Evolutionary conservation across 2,113 vertebrate genomes (phyloP), one percentile per base, ranked within the genome.

Genomic region (Prunella himalayana): DNA sequence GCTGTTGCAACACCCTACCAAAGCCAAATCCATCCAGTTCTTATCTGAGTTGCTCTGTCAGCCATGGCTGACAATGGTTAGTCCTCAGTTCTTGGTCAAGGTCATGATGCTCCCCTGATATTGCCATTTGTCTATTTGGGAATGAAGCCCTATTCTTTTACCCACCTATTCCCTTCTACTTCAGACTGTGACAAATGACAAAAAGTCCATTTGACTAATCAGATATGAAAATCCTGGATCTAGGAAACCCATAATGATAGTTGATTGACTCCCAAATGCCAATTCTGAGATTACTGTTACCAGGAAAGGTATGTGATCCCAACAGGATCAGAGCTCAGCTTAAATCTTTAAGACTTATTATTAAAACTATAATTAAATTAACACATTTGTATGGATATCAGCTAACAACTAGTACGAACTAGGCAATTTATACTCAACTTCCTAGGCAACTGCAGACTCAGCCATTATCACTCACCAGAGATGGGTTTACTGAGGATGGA

Each of bases 71-170:
- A 54, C 31, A 27, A 25, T 13, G 30, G 6, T 79, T 11, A 61
- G 11, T 35, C 33, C 25, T 90, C 27, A 42, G 13, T 6, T 86
- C n/a, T 80, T 72, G 8, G 13, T 61, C 33, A 60, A 56, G 9
- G 13, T 37, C 2, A 1, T 31, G 45, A 44, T 41, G 22, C 6
- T 81, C 8, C 33, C 0, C 2, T 56, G 44, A 49, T 2, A n/a
- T n/a, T 2, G 2, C 10, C 31, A 21, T 81, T 86, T 73, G 2
- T 20, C 15, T 51, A 2, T 11, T 33, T 82, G 21, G 28, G 22
- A 93, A 78, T 28, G 7, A 81, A 86, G 4, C 13, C 12, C 22
- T 66, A 2, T 73, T 88, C 15, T 50, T 77, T 72, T 44, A 45
- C 16, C 3, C 4, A 57, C 8, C 23, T 63, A 5, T 6, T 88